A percentile compares a stretch with the other conserved stretches of the same genome.
phyloP scores from a whole-genome alignment of 2,888 invertebrate genomes.

The Torymus aiolomorphi region DNA sequence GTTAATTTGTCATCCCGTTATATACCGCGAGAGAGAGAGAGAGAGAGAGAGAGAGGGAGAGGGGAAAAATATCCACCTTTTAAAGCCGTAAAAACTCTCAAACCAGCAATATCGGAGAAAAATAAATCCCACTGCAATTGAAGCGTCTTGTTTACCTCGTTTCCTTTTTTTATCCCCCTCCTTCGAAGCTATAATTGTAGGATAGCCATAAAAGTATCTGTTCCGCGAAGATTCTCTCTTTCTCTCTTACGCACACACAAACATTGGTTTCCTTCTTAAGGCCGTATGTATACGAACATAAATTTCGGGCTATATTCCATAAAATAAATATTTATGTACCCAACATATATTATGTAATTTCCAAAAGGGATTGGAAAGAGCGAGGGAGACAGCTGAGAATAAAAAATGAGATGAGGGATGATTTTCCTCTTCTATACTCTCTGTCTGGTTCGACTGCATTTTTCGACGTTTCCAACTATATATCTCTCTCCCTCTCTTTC shows the following conservation, averaged over 20 bases:
- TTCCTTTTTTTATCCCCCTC: neutral
- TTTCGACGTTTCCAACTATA: slow-evolving; percentile 12
- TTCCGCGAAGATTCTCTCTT: slow-evolving; percentile 1
- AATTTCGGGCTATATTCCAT: slow-evolving; percentile 2
- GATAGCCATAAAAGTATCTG: slow-evolving; percentile 24
- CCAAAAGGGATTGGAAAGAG: neutral
- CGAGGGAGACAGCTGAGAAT: neutral
- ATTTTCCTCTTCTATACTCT: slow-evolving; percentile 32
- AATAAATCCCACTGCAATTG: neutral
- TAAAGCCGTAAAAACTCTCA: neutral
- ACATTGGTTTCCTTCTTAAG: too few relatives aligned
- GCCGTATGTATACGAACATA: neutral
- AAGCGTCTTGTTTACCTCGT: neutral
- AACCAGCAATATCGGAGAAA: slow-evolving; percentile 1
- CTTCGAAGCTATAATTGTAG: slow-evolving; percentile 7
- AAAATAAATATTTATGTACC: slow-evolving; percentile 44
- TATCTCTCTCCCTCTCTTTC: slow-evolving; percentile 12
- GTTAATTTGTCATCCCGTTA: slow-evolving; percentile 11
- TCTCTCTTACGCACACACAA: too few relatives aligned
- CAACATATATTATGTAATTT: slow-evolving; percentile 15
- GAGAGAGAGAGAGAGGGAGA: too few relatives aligned
- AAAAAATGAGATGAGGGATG: slow-evolving; percentile 12
- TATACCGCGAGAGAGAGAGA: neutral
- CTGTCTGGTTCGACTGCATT: neutral
- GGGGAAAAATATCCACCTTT: neutral